phyloP scores from a whole-genome alignment of 2,113 vertebrate species.

The Tachuris rubrigastra region DNA sequence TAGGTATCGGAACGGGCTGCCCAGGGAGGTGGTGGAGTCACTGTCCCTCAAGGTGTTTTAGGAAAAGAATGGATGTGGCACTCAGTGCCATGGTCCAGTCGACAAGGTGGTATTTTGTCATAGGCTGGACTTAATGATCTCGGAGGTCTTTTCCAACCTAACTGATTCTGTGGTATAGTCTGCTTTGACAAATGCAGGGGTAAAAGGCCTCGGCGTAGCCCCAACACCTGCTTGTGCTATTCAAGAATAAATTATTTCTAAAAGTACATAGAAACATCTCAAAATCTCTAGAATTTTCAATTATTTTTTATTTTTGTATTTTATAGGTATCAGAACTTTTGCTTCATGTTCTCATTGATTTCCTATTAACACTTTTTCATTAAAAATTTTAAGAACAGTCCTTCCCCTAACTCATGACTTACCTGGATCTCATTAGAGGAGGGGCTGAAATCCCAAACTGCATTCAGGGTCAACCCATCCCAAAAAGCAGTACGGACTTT shows the following conservation, averaged over 20 bases:
- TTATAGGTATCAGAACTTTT: background rate
- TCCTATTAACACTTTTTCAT: background rate
- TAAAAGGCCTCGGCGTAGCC: background rate
- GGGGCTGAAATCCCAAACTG: conserved; percentile 73
- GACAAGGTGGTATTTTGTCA: background rate
- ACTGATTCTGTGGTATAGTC: background rate
- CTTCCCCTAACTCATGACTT: background rate
- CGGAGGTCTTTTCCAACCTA: background rate
- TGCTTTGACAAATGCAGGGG: background rate
- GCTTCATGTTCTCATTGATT: background rate
- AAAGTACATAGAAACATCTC: background rate
- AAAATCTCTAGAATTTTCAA: background rate
- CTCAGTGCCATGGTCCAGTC: background rate
- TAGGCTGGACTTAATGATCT: background rate
- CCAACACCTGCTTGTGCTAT: background rate
- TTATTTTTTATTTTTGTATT: background rate
- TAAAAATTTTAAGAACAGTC: background rate
- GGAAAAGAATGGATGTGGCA: background rate
- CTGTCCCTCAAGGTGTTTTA: background rate
- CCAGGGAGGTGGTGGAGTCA: background rate
- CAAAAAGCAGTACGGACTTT: conserved; percentile 70
- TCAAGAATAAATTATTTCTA: background rate
- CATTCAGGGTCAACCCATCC: conserved; percentile 66
- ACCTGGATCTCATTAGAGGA: conserved; percentile 57
- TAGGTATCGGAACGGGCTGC: background rate